These are phyloP conservation scores for Loriculus beryllinus DNA, from an alignment of 2,797 vertebrate genomes.

Conservation along the genomic window DNA sequence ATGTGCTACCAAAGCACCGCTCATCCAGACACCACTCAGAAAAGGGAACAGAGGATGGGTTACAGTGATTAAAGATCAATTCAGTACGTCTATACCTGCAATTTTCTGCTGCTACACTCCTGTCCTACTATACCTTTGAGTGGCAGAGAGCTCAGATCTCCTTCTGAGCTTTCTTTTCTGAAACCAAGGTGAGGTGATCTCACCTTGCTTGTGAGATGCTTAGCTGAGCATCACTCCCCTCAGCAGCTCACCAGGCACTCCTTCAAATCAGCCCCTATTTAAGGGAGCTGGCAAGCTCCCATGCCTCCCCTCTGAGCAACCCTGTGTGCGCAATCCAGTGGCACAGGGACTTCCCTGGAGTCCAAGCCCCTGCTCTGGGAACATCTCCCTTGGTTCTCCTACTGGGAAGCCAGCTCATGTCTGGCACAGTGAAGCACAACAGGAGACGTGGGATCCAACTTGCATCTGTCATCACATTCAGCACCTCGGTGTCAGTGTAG, in stretches of 20 bases:
- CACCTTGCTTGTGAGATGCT: too few species aligned
- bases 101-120: neutral
- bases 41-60: neutral
- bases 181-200: neutral
- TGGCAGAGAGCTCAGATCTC: neutral
- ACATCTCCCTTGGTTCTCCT: neutral
- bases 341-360: neutral
- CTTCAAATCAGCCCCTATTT: neutral
- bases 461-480: accelerated
- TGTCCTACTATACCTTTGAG: neutral
- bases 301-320: neutral
- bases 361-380: neutral
- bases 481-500: neutral
- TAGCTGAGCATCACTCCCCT: neutral
- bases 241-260: neutral
- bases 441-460: neutral
- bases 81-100: accelerated
- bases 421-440: neutral
- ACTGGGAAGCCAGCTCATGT: neutral
- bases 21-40: neutral
- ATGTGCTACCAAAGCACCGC: accelerated
- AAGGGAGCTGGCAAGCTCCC: neutral
- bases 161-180: neutral
- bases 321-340: neutral
- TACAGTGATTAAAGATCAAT: neutral